Conservation (phyloP, 2,113 vertebrate genomes). For the Mesitornis unicolor region DNA sequence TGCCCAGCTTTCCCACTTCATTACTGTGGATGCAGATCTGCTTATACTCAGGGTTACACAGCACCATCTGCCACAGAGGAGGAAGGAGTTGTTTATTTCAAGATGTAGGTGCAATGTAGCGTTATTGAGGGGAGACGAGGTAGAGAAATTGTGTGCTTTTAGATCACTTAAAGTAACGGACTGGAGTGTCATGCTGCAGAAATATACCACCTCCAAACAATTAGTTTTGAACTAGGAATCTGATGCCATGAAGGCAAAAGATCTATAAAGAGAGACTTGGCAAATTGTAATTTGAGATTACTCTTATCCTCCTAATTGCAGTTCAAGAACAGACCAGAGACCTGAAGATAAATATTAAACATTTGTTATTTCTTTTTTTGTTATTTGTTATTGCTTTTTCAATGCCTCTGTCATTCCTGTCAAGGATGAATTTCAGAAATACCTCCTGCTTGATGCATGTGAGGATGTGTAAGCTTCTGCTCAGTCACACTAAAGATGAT, state of each 20-base stretch:
- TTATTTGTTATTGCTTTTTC: not conserved
- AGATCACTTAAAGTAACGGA: not conserved
- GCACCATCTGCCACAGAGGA: constrained; percentile 10
- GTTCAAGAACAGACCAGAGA: not conserved
- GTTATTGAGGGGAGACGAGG: rapidly evolving
- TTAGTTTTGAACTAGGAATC: not conserved
- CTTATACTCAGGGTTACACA: not conserved
- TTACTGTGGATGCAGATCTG: not conserved
- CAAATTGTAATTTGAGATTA: not conserved
- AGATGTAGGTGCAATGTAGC: not conserved
- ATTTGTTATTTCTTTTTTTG: not conserved
- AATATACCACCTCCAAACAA: not conserved
- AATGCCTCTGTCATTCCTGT: not conserved
- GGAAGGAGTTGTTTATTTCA: not conserved
- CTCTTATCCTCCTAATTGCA: not conserved
- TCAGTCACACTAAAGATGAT: not conserved
- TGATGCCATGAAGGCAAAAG: not conserved
- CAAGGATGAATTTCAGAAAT: not conserved
- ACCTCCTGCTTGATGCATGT: not conserved
- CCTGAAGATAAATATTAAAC: not conserved
- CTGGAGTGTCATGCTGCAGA: not conserved
- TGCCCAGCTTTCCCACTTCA: not conserved
- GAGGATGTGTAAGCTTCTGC: not conserved
- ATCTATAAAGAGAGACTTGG: not conserved
- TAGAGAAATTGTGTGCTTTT: not conserved